Percentiles rank a stretch among this genome's conserved stretches.
These are phyloP conservation scores for Euproctis similis DNA, from an alignment of 2,888 invertebrate species.

Conservation along the genomic window DNA sequence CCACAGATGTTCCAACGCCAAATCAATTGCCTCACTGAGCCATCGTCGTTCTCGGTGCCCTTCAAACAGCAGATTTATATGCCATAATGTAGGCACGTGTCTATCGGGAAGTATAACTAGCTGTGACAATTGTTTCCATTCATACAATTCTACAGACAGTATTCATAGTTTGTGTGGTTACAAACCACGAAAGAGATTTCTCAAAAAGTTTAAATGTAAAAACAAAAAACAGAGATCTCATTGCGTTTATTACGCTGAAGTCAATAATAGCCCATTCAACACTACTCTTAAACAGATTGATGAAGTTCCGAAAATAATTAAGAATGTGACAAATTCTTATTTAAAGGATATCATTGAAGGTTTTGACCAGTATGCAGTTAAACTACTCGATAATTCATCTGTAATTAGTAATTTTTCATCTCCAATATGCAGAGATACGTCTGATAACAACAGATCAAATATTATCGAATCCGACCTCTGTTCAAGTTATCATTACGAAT, in stretches of 20 bases:
- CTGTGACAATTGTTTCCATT: too few species aligned
- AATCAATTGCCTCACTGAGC: too few species aligned
- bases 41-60: too few species aligned
- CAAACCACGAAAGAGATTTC: too few species aligned
- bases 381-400: constrained; percentile 29
- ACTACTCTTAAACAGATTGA: constrained; percentile 2
- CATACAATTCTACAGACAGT: not conserved
- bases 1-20: too few species aligned
- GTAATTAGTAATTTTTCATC: constrained; percentile 42
- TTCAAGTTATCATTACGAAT: constrained; percentile 47
- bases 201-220: constrained; percentile 26
- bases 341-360: constrained; percentile 35
- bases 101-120: too few species aligned
- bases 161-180: too few species aligned
- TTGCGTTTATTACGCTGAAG: constrained; percentile 43
- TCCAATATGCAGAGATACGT: constrained; percentile 46
- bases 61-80: too few species aligned
- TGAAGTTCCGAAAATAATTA: constrained; percentile 1
- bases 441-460: not conserved
- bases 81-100: too few species aligned
- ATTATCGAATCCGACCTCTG: constrained; percentile 39
- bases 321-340: constrained; percentile 22
- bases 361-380: constrained; percentile 43
- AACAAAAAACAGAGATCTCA: constrained; percentile 23
- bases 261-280: constrained; percentile 26